Percentiles rank a stretch among this genome's conserved stretches.
Conservation (phyloP, 2,888 invertebrate genomes). For the Leucophenga montana region DNA sequence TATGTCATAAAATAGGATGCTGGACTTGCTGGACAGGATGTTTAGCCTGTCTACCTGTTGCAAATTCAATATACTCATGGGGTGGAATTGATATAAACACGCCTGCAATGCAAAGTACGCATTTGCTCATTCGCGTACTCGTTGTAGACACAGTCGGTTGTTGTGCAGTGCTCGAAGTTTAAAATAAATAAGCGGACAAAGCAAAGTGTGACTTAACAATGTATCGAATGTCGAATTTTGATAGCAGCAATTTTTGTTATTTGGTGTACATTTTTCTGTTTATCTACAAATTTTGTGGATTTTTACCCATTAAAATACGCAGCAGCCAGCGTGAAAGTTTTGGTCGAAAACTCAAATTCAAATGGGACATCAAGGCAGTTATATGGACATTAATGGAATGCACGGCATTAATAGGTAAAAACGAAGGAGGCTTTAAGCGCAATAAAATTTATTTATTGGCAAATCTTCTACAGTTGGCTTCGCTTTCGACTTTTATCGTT, state of each 20-base stretch:
- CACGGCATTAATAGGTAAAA: slow-evolving; percentile 43
- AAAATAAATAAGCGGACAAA: too few species aligned
- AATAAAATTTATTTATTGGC: background rate
- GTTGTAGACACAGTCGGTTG: too few species aligned
- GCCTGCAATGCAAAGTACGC: too few species aligned
- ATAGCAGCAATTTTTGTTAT: slow-evolving; percentile 46
- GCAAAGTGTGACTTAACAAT: too few species aligned
- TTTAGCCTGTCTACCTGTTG: too few species aligned
- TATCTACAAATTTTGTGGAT: slow-evolving; percentile 54
- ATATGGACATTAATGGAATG: slow-evolving; percentile 33
- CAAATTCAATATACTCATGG: too few species aligned
- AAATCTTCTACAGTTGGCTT: slow-evolving; percentile 51
- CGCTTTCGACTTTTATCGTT: slow-evolving; percentile 39
- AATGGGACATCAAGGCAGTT: slow-evolving; percentile 41
- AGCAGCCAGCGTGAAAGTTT: too few species aligned
- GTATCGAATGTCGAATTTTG: background rate
- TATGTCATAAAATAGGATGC: too few species aligned
- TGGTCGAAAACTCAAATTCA: slow-evolving; percentile 23
- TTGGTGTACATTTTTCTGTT: slow-evolving; percentile 57
- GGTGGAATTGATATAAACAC: too few species aligned
- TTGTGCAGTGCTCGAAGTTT: too few species aligned
- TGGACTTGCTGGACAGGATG: too few species aligned
- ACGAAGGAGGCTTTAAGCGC: background rate
- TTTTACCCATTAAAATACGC: slow-evolving; percentile 52
- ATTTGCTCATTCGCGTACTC: too few species aligned